Percentiles rank a stretch among this genome's conserved stretches.
These are phyloP conservation scores for Falco novaeseelandiae DNA, from an alignment of 2,797 vertebrate species.

Conservation along the genomic window DNA sequence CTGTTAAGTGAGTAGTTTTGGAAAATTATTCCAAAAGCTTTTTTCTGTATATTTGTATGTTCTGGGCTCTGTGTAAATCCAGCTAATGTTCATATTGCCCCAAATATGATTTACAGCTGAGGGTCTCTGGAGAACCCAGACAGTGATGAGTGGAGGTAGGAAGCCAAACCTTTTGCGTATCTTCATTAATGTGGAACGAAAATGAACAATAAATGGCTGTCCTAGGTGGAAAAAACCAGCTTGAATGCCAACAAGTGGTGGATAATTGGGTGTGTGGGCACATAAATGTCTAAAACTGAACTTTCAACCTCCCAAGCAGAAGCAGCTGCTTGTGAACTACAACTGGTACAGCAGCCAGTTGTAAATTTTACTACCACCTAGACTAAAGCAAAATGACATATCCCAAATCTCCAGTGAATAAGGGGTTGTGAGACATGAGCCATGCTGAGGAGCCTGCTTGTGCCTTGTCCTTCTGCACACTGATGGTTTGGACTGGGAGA, in stretches of 20 bases:
- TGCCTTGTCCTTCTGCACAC: background rate
- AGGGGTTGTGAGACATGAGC: fast-evolving
- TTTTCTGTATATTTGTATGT: background rate
- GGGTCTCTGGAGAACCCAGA: background rate
- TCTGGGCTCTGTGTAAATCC: background rate
- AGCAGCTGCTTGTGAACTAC: background rate
- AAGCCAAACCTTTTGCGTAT: background rate
- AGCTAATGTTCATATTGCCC: background rate
- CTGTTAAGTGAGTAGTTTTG: background rate
- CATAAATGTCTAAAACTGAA: background rate
- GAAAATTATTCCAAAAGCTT: background rate
- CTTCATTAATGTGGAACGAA: background rate
- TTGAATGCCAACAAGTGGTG: background rate
- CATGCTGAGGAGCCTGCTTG: background rate
- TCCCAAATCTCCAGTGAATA: background rate
- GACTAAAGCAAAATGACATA: fast-evolving
- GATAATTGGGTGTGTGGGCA: fast-evolving
- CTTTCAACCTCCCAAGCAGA: background rate
- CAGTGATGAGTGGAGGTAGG: background rate
- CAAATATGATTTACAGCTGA: background rate
- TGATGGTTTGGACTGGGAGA: fast-evolving
- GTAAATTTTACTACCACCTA: background rate
- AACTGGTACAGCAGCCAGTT: fast-evolving
- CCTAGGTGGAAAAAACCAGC: background rate
- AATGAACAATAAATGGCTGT: background rate